Evolutionary conservation across 2,888 invertebrate genomes (phyloP).

Genomic region (Cheilosia vernalis): DNA sequence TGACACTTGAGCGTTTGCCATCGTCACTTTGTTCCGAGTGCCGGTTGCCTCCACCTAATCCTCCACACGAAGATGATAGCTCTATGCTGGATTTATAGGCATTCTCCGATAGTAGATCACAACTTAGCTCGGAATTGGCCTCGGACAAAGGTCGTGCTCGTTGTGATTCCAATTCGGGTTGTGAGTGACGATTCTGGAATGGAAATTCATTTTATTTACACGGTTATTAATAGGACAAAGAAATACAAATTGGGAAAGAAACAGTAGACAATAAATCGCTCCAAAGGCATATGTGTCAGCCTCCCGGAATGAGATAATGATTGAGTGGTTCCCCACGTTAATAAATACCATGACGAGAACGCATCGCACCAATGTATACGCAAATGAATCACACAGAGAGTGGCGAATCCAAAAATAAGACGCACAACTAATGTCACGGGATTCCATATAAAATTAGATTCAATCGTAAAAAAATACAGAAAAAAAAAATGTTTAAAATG

Average conservation of each 20-base stretch:
- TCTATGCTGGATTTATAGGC: conserved; percentile 78
- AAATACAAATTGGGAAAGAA: conserved; percentile 12
- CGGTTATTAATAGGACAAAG: conserved; percentile 28
- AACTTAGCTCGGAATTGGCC: conserved; percentile 81
- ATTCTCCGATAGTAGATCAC: conserved; percentile 79
- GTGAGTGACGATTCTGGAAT: conserved; percentile 86
- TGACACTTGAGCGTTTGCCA: conserved; percentile 79
- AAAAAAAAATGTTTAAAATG: conserved; percentile 1
- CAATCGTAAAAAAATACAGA: conserved; percentile 45
- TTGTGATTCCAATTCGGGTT: conserved; percentile 84
- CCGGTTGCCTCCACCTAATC: conserved; percentile 65
- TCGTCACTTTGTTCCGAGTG: conserved; percentile 73
- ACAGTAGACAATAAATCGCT: conserved; percentile 44
- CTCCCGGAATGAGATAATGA: conserved; percentile 42
- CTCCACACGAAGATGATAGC: conserved; percentile 76
- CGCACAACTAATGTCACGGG: conserved; percentile 52
- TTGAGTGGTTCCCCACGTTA: conserved; percentile 21
- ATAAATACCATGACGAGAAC: conserved; percentile 25
- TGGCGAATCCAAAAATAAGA: conserved; percentile 56
- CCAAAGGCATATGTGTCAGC: conserved; percentile 15
- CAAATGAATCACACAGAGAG: conserved; percentile 44
- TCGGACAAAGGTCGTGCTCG: conserved; percentile 82
- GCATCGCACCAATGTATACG: conserved; percentile 15
- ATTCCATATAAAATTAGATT: conserved; percentile 57
- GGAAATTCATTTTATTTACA: conserved; percentile 67